Conservation (phyloP, 2,888 invertebrate genomes). For the Agrochola macilenta region DNA sequence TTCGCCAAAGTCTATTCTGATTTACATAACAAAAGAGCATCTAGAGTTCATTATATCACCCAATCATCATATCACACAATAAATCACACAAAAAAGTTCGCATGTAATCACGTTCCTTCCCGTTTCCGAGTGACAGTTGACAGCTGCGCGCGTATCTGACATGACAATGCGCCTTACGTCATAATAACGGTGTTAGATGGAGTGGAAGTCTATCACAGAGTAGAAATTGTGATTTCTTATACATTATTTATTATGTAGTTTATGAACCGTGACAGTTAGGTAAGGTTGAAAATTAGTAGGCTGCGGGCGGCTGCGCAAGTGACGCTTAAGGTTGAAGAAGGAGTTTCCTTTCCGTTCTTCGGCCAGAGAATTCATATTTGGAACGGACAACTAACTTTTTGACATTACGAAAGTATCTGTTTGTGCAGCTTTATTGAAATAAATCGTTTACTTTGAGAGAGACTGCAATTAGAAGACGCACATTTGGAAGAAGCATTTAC, state of each 20-base stretch:
- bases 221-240: slow-evolving; percentile 54
- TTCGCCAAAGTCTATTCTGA: background rate
- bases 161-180: slow-evolving; percentile 61
- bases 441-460: too few relatives aligned
- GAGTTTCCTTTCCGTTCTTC: background rate
- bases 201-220: slow-evolving; percentile 43
- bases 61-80: slow-evolving; percentile 20
- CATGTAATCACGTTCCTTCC: slow-evolving; percentile 49
- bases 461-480: too few relatives aligned
- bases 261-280: slow-evolving; percentile 42
- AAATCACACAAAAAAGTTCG: slow-evolving; percentile 27
- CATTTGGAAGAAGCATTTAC: too few relatives aligned
- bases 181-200: slow-evolving; percentile 50
- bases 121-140: slow-evolving; percentile 53
- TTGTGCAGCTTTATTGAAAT: too few relatives aligned
- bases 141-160: slow-evolving; percentile 43
- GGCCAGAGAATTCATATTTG: too few relatives aligned
- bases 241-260: slow-evolving; percentile 42
- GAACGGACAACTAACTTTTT: too few relatives aligned
- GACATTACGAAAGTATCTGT: too few relatives aligned
- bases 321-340: background rate
- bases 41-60: slow-evolving; percentile 23
- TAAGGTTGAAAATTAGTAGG: slow-evolving; percentile 13
- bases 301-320: background rate
- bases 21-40: background rate